A percentile compares a stretch with the other conserved stretches of the same genome.
Conservation (phyloP, 2,888 invertebrate species). For the Siphonodentalium dalli region DNA sequence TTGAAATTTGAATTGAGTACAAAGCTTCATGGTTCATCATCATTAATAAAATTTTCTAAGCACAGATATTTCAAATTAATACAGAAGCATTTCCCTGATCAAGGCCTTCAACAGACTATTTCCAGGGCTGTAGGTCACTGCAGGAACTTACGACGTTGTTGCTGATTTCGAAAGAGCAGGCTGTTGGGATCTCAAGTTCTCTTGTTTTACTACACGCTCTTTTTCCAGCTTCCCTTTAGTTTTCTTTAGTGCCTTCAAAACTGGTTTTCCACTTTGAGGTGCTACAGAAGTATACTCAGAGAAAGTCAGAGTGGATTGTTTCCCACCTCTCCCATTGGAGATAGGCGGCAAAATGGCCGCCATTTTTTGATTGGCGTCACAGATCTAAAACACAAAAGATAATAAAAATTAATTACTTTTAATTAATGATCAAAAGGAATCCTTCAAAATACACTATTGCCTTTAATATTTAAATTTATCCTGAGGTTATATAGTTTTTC, state of each 20-base stretch:
- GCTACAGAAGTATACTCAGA: conserved; percentile 29
- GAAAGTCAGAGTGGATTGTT: neutral
- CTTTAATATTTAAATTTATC: no score
- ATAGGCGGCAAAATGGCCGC: conserved; percentile 54
- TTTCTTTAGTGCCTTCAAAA: conserved; percentile 39
- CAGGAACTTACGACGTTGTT: conserved; percentile 51
- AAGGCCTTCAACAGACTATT: neutral
- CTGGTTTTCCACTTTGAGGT: conserved; percentile 38
- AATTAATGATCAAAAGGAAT: no score
- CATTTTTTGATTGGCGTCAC: no score
- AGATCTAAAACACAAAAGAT: no score
- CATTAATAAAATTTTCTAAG: neutral
- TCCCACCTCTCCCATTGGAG: conserved; percentile 7
- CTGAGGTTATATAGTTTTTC: no score
- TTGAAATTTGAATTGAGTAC: no score
- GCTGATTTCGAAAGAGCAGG: conserved; percentile 48
- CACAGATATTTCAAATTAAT: neutral
- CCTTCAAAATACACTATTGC: no score
- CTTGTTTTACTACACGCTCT: conserved; percentile 33
- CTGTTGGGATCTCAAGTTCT: conserved; percentile 40
- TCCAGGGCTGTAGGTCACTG: neutral
- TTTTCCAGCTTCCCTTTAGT: conserved; percentile 36
- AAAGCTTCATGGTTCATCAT: neutral
- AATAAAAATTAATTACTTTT: no score
- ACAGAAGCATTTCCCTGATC: neutral